Conservation (phyloP, 2,113 vertebrate species). For the Tricholaema leucomelas region DNA sequence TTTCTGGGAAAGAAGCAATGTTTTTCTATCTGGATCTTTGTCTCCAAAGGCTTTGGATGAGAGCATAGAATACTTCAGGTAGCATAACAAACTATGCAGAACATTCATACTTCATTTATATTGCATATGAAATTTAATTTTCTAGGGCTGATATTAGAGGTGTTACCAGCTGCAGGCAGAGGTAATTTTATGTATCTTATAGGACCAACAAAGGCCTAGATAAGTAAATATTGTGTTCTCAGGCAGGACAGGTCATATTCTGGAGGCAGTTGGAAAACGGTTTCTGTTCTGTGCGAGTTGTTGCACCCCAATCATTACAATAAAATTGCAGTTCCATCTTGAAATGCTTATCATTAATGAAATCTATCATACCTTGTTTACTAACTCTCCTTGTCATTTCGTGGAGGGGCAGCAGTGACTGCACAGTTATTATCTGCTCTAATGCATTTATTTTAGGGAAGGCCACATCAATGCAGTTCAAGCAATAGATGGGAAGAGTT, state of each 20-base stretch:
- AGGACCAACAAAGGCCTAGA: background rate
- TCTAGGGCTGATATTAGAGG: background rate
- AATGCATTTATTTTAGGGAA: background rate
- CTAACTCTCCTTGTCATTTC: background rate
- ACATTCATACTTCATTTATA: background rate
- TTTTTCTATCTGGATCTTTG: background rate
- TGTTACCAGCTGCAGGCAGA: background rate
- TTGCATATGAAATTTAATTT: background rate
- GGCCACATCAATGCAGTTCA: background rate
- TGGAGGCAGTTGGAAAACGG: background rate
- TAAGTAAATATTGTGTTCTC: background rate
- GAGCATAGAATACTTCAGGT: background rate
- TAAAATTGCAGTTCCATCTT: background rate
- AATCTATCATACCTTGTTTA: background rate
- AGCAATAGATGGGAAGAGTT: background rate
- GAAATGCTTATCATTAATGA: background rate
- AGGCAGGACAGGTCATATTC: background rate
- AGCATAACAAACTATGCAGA: background rate
- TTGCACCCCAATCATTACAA: background rate
- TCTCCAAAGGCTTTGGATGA: background rate
- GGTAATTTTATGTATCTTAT: background rate
- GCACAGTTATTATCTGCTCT: background rate
- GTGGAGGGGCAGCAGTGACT: background rate
- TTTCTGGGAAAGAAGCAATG: background rate
- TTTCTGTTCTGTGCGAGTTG: background rate